phyloP scores from a whole-genome alignment of 2,113 vertebrate species.

The Carollia perspicillata region DNA sequence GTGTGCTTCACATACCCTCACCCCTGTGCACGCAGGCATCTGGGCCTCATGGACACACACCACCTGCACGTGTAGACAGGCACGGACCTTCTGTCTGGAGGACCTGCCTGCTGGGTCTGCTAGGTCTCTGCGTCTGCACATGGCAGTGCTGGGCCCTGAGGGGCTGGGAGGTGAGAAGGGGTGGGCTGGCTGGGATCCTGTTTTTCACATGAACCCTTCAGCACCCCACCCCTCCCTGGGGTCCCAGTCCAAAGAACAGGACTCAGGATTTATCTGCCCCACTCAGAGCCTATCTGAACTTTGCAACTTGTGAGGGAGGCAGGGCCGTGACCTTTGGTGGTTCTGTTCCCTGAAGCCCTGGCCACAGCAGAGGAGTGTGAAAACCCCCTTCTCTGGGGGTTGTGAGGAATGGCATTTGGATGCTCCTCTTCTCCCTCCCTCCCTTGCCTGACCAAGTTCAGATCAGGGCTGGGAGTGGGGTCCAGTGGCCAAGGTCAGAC shows the following conservation, averaged over 20 bases:
- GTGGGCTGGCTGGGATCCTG: neutral
- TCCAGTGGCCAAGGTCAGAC: neutral
- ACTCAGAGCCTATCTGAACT: neutral
- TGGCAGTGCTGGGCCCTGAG: neutral
- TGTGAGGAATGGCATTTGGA: slow-evolving; percentile 37
- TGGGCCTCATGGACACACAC: neutral
- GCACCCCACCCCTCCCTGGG: no score
- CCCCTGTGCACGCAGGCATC: neutral
- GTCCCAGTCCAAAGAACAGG: neutral
- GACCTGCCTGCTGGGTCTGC: neutral
- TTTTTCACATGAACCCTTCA: neutral
- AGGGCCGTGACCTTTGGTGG: slow-evolving; percentile 55
- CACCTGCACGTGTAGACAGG: neutral
- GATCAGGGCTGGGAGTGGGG: neutral
- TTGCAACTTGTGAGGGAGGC: neutral
- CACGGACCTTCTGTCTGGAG: neutral
- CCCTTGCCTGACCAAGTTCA: neutral
- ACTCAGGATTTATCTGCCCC: neutral
- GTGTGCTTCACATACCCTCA: neutral
- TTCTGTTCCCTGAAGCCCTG: slow-evolving; percentile 24
- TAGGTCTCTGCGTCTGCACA: neutral
- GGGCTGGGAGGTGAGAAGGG: neutral
- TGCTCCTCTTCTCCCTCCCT: no score
- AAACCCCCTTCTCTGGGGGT: slow-evolving; percentile 30
- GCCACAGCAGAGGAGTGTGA: neutral